phyloP scores from a whole-genome alignment of 2,888 invertebrate genomes.

The Lasioglossum marginatum region DNA sequence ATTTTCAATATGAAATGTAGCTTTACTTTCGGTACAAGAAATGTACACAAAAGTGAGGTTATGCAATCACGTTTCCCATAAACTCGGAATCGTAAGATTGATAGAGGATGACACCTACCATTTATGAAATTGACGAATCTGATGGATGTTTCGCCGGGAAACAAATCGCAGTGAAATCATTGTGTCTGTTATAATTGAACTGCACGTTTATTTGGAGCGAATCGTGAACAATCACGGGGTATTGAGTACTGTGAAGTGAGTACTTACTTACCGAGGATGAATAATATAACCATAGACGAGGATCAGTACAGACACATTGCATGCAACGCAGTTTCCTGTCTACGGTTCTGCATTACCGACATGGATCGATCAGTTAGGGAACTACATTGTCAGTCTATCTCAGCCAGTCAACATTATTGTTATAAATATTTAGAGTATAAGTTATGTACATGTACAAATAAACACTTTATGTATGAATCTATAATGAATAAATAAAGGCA shows the following conservation, averaged over 20 bases:
- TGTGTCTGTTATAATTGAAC: constrained; percentile 48
- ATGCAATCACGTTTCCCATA: constrained; percentile 63
- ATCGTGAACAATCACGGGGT: background rate
- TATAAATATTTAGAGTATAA: no score
- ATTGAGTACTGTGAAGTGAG: no score
- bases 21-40: background rate
- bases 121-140: constrained; percentile 79
- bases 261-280: background rate
- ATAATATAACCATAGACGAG: no score
- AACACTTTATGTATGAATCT: no score
- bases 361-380: no score
- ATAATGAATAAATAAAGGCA: no score
- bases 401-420: no score
- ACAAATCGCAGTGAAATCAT: constrained; percentile 77
- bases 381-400: no score
- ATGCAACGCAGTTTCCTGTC: no score
- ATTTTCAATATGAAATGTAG: background rate
- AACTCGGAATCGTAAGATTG: background rate
- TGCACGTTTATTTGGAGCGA: background rate
- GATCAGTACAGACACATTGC: no score
- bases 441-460: no score
- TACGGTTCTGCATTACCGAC: no score
- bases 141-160: constrained; percentile 71
- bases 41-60: constrained; percentile 71
- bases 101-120: constrained; percentile 68